Evolutionary conservation across 2,113 vertebrate genomes (phyloP).

Genomic region (Dromas ardeola): DNA sequence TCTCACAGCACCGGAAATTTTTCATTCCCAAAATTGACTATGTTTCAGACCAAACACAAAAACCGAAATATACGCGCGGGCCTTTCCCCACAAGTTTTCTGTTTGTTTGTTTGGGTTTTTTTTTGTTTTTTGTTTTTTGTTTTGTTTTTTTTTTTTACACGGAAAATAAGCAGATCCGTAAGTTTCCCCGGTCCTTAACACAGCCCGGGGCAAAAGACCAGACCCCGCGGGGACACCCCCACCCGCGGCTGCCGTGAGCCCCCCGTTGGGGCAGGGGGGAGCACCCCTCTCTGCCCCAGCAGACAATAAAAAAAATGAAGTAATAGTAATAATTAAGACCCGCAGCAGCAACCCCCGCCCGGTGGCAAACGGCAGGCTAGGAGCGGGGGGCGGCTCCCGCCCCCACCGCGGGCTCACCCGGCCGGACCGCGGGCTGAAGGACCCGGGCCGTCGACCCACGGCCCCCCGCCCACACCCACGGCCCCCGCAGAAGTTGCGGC

Average conservation of each 20-base stretch:
- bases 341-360: background rate
- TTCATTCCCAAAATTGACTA: background rate
- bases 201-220: background rate
- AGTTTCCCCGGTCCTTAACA: fast-evolving
- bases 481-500: background rate
- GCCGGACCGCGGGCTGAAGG: background rate
- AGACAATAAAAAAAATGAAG: background rate
- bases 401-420: background rate
- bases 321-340: background rate
- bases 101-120: too few species aligned
- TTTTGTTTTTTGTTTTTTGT: too few species aligned
- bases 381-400: background rate
- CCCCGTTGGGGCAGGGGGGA: background rate
- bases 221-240: background rate
- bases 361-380: background rate
- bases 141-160: too few species aligned
- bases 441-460: background rate
- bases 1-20: too few species aligned
- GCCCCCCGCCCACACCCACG: background rate
- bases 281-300: background rate
- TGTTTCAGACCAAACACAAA: background rate
- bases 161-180: background rate
- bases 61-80: fast-evolving
- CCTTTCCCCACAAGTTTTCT: background rate
- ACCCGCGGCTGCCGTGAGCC: background rate